These are phyloP conservation scores for Alouatta palliata DNA, from an alignment of 2,113 vertebrate species.

Conservation along the genomic window DNA sequence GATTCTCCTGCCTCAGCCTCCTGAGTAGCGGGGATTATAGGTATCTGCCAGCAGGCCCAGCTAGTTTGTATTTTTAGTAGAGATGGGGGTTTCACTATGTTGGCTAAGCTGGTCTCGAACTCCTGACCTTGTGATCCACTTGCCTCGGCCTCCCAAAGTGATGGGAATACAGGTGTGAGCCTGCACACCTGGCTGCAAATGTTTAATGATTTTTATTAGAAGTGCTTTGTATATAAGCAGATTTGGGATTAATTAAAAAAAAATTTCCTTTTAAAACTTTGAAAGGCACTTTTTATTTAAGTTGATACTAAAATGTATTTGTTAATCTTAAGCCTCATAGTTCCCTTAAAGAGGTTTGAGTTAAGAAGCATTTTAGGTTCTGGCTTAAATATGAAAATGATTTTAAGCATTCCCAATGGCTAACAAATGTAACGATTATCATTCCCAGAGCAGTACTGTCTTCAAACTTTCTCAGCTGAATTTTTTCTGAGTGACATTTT, in stretches of 20 bases:
- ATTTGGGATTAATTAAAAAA: neutral
- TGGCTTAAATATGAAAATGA: constrained; percentile 43
- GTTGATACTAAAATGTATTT: constrained; percentile 47
- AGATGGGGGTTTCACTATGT: too few relatives aligned
- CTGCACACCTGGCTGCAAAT: neutral
- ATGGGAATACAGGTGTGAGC: too few relatives aligned
- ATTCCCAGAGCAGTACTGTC: neutral
- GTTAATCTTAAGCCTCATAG: neutral
- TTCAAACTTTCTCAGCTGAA: constrained; percentile 31
- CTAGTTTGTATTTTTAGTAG: too few relatives aligned
- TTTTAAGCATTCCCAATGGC: constrained; percentile 48
- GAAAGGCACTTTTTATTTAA: constrained; percentile 13
- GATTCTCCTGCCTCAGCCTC: too few relatives aligned
- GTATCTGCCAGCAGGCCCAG: too few relatives aligned
- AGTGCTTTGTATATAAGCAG: constrained; percentile 15
- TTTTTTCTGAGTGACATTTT: constrained; percentile 62
- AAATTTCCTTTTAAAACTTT: constrained; percentile 16
- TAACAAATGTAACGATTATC: neutral
- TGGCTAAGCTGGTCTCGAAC: too few relatives aligned
- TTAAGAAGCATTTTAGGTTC: constrained; percentile 10
- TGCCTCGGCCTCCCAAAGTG: too few relatives aligned
- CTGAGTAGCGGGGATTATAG: too few relatives aligned
- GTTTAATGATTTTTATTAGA: constrained; percentile 29
- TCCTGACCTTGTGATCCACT: too few relatives aligned
- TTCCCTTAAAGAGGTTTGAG: constrained; percentile 47